Percentiles rank a stretch among this genome's conserved stretches.
Evolutionary conservation across 2,888 invertebrate genomes (phyloP).

Genomic region (Phymatocera aterrima): DNA sequence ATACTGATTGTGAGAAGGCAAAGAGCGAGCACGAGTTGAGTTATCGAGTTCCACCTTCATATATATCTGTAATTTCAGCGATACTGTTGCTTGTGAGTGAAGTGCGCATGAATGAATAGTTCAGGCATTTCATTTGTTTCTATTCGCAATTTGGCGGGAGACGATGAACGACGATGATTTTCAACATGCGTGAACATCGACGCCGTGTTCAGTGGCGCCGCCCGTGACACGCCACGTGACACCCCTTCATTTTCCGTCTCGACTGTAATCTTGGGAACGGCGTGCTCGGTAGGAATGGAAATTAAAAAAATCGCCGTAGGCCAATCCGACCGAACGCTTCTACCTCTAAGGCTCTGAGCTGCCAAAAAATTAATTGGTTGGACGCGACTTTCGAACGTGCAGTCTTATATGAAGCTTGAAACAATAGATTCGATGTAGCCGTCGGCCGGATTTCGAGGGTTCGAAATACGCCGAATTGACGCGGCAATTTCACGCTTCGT

Average conservation of each 20-base stretch:
- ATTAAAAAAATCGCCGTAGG: conserved; percentile 36
- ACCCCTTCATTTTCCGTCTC: background rate
- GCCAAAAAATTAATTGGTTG: conserved; percentile 25
- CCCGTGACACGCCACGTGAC: background rate
- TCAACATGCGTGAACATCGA: too few relatives aligned
- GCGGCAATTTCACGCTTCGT: conserved; percentile 17
- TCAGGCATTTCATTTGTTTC: too few relatives aligned
- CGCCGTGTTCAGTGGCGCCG: too few relatives aligned
- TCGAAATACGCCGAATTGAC: conserved; percentile 16
- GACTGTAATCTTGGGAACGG: conserved; percentile 33
- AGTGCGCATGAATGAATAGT: too few relatives aligned
- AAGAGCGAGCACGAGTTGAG: too few relatives aligned
- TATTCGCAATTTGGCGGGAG: too few relatives aligned
- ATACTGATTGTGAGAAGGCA: too few relatives aligned
- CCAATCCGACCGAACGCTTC: conserved; percentile 13
- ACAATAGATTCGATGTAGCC: conserved; percentile 13
- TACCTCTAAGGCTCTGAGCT: background rate
- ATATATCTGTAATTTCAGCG: too few relatives aligned
- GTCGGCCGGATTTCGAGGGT: conserved; percentile 3
- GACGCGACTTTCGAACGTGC: background rate
- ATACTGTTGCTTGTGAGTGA: too few relatives aligned
- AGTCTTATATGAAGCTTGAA: conserved; percentile 8
- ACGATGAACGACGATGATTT: too few relatives aligned
- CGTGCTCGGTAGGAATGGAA: conserved; percentile 27
- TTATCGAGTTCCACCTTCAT: too few relatives aligned